phyloP scores from a whole-genome alignment of 2,888 invertebrate genomes.

The Resseliella maxima region DNA sequence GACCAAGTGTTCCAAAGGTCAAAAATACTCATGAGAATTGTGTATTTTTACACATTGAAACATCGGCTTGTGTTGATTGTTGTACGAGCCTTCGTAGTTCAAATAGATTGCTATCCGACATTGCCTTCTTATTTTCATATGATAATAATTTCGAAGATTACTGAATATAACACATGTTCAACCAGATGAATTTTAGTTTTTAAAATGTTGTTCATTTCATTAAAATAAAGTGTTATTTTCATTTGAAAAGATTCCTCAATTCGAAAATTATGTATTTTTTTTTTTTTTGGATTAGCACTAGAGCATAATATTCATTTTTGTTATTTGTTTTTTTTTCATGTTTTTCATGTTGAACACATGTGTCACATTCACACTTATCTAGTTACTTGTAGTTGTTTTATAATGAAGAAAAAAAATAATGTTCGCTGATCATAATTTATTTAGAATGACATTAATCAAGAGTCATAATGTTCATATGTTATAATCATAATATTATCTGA shows the following conservation, averaged over 20 bases:
- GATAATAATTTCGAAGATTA: conserved; percentile 37
- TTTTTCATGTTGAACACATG: neutral
- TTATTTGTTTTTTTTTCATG: neutral
- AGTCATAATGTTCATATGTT: neutral
- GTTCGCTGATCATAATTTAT: conserved; percentile 24
- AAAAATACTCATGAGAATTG: neutral
- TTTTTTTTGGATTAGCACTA: neutral
- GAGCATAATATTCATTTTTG: neutral
- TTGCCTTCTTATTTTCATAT: too few species aligned
- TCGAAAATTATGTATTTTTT: neutral
- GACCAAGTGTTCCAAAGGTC: neutral
- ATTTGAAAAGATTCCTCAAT: neutral
- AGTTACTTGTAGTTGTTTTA: neutral
- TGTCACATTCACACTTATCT: neutral
- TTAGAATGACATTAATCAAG: conserved; percentile 9
- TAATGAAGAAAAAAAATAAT: neutral
- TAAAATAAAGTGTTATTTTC: neutral
- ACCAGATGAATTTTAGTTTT: neutral
- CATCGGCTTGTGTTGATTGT: too few species aligned
- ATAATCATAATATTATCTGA: neutral
- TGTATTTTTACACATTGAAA: neutral
- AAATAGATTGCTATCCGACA: too few species aligned
- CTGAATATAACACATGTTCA: neutral
- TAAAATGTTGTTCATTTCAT: neutral
- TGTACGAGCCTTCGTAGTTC: too few species aligned